Conservation (phyloP, 2,888 invertebrate species). For the Pterostichus madidus region DNA sequence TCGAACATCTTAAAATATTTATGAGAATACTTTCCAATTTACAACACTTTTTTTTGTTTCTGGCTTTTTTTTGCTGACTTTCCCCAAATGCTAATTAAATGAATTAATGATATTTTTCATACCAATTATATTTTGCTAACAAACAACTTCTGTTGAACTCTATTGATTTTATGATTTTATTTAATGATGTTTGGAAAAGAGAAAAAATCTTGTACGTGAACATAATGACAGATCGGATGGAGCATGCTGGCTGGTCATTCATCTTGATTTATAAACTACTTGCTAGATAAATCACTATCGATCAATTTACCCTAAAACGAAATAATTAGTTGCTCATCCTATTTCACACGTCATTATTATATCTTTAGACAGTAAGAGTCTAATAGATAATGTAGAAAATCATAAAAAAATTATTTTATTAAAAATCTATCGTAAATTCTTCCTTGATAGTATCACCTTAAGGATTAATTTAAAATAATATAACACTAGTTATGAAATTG, state of each 20-base stretch:
- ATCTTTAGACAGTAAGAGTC: too few species aligned
- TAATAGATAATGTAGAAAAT: too few species aligned
- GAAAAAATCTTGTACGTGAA: too few species aligned
- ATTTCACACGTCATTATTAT: constrained; percentile 25
- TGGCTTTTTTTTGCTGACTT: neutral
- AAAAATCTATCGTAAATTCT: too few species aligned
- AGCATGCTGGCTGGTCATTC: constrained; percentile 10
- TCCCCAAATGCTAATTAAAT: constrained; percentile 39
- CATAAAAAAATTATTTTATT: too few species aligned
- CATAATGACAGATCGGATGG: neutral
- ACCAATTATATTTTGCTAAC: constrained; percentile 29
- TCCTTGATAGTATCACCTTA: too few species aligned
- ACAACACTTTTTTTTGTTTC: constrained; percentile 37
- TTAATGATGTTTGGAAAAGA: too few species aligned
- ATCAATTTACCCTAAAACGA: constrained; percentile 34
- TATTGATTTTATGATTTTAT: too few species aligned
- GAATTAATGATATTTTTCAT: constrained; percentile 33
- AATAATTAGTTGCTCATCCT: constrained; percentile 8
- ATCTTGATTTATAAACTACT: constrained; percentile 42
- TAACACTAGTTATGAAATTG: too few species aligned
- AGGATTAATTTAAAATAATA: too few species aligned
- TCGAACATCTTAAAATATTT: constrained; percentile 56
- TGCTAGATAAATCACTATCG: constrained; percentile 44
- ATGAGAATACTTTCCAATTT: constrained; percentile 58
- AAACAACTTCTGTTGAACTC: too few species aligned